phyloP scores from a whole-genome alignment of 2,797 vertebrate genomes.

The Pelobates cultripes region DNA sequence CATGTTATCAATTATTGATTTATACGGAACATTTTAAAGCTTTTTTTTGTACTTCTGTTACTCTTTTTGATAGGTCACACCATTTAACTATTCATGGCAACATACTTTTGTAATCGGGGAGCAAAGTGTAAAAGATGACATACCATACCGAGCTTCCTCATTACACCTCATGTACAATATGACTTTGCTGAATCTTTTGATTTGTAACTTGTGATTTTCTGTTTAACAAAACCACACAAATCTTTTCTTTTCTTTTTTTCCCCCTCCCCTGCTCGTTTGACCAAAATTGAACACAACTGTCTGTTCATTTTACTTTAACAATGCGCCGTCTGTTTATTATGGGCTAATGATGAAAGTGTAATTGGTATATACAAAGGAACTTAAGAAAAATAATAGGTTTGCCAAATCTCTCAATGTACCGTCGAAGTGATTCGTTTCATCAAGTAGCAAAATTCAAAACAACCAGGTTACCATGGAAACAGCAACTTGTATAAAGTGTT shows the following conservation, averaged over 20 bases:
- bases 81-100: too few relatives aligned
- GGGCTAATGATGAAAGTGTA: conserved; percentile 13
- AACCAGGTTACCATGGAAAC: neutral
- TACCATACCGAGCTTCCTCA: too few relatives aligned
- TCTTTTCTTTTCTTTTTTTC: neutral
- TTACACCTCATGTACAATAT: too few relatives aligned
- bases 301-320: conserved; percentile 22
- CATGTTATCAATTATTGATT: too few relatives aligned
- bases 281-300: conserved; percentile 21
- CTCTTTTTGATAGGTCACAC: too few relatives aligned
- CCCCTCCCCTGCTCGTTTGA: neutral
- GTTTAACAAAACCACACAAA: neutral
- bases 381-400: conserved; percentile 26
- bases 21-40: too few relatives aligned
- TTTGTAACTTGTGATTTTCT: too few relatives aligned
- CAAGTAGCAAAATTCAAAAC: neutral
- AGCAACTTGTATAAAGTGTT: neutral
- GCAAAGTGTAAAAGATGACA: too few relatives aligned
- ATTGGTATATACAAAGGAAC: conserved; percentile 38
- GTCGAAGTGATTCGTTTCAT: conserved; percentile 17
- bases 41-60: too few relatives aligned
- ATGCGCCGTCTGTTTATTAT: conserved; percentile 20
- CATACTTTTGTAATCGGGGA: too few relatives aligned
- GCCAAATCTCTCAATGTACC: conserved; percentile 5
- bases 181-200: too few relatives aligned